These are phyloP conservation scores for Micrasema minimum DNA, from an alignment of 1,140 invertebrate species.

Conservation along the genomic window DNA sequence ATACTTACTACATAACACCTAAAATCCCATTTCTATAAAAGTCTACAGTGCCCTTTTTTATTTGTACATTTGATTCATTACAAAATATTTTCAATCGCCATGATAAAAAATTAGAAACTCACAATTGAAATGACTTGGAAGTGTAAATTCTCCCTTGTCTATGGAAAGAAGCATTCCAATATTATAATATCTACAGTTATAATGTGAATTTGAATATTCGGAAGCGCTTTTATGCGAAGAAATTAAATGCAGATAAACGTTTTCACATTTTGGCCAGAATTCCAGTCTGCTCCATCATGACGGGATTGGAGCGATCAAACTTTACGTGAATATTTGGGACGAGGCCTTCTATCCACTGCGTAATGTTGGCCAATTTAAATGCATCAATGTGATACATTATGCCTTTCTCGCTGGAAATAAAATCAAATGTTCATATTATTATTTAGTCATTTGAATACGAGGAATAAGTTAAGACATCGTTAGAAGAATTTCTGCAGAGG, in stretches of 20 bases:
- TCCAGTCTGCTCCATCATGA: constrained; percentile 53
- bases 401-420: constrained; percentile 54
- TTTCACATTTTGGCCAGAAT: constrained; percentile 52
- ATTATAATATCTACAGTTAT: no score
- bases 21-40: no score
- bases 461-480: background rate
- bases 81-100: no score
- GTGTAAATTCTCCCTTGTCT: no score
- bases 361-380: constrained; percentile 51
- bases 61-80: no score
- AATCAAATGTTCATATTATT: background rate
- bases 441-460: background rate
- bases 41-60: no score
- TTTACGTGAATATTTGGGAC: constrained; percentile 54
- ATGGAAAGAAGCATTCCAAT: no score
- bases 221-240: no score
- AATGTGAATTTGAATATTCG: no score
- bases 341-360: constrained; percentile 55
- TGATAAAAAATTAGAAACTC: no score
- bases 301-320: constrained; percentile 55
- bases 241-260: background rate
- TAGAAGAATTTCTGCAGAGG: background rate
- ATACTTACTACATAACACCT: no score
- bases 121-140: no score
- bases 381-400: constrained; percentile 54